Percentiles rank a stretch among this genome's conserved stretches.
Conservation (phyloP, 37 sponge, comb jelly and placozoan genomes). For the Spongia lamella region DNA sequence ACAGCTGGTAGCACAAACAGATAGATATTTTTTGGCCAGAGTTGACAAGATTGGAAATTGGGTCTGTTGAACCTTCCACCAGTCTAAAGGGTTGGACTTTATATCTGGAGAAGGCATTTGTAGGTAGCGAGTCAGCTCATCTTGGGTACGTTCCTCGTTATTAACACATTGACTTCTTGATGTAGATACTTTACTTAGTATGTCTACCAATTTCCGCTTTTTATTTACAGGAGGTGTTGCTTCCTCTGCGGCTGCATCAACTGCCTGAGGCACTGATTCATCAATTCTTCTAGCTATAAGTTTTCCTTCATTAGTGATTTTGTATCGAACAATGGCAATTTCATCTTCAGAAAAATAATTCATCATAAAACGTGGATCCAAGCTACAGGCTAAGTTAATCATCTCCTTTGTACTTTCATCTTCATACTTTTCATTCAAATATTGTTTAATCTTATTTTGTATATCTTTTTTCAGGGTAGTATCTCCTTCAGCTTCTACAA, state of each 20-base stretch:
- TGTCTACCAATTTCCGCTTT: too few species aligned
- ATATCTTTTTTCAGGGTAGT: slow-evolving; percentile 16
- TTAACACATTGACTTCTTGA: too few species aligned
- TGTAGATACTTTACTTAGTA: too few species aligned
- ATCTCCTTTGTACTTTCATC: background rate
- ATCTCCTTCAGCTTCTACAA: slow-evolving; percentile 10
- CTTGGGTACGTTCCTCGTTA: background rate
- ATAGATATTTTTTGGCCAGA: slow-evolving; percentile 31
- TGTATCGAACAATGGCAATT: too few species aligned
- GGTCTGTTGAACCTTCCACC: slow-evolving; percentile 45
- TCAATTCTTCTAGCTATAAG: too few species aligned
- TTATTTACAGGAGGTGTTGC: too few species aligned
- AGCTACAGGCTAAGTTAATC: slow-evolving; percentile 3
- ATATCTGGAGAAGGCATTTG: background rate
- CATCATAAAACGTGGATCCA: slow-evolving; percentile 17
- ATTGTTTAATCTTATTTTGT: slow-evolving; percentile 9
- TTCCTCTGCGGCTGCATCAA: too few species aligned
- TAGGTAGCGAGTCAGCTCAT: slow-evolving; percentile 4
- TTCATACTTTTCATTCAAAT: slow-evolving; percentile 8
- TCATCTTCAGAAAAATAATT: too few species aligned
- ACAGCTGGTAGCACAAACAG: slow-evolving; percentile 38
- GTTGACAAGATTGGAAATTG: slow-evolving; percentile 12
- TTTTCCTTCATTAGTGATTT: too few species aligned
- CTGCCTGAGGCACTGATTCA: too few species aligned
- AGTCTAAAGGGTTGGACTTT: slow-evolving; percentile 13